phyloP scores from a whole-genome alignment of 2,888 invertebrate species.

The Nomada fabriciana region DNA sequence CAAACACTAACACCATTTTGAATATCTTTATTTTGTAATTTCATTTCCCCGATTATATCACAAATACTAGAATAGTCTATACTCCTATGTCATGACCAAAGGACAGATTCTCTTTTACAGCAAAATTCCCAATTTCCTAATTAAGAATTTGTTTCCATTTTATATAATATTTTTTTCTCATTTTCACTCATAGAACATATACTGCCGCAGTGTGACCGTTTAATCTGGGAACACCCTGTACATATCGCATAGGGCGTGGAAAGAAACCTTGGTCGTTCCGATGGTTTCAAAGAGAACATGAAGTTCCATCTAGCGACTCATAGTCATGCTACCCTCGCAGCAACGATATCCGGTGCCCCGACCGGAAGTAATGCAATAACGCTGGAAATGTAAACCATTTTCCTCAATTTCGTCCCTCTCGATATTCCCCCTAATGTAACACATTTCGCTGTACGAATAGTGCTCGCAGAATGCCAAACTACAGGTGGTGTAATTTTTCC shows the following conservation, averaged over 20 bases:
- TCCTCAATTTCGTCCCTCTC: conserved; percentile 46
- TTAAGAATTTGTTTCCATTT: background rate
- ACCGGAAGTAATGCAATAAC: conserved; percentile 41
- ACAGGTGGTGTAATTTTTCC: conserved; percentile 30
- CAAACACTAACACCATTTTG: too few relatives aligned
- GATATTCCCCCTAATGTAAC: background rate
- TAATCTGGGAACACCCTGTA: background rate
- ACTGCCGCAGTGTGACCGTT: too few relatives aligned
- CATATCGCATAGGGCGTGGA: background rate
- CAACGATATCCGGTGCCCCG: background rate
- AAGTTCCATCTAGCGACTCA: conserved; percentile 4
- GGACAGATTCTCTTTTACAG: too few relatives aligned
- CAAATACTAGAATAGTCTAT: too few relatives aligned
- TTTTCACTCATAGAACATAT: too few relatives aligned
- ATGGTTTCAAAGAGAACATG: background rate
- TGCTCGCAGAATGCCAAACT: conserved; percentile 29
- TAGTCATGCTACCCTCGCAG: conserved; percentile 5
- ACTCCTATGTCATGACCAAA: too few relatives aligned
- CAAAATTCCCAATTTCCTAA: too few relatives aligned
- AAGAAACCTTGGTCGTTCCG: background rate
- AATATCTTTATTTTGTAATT: too few relatives aligned
- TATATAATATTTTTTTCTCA: background rate
- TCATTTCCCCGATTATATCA: too few relatives aligned
- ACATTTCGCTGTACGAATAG: conserved; percentile 18
- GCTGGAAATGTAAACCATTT: conserved; percentile 53